Percentiles rank a stretch among this genome's conserved stretches.
These are phyloP conservation scores for Brachyistius frenatus DNA, from an alignment of 2,113 vertebrate genomes.

Conservation along the genomic window DNA sequence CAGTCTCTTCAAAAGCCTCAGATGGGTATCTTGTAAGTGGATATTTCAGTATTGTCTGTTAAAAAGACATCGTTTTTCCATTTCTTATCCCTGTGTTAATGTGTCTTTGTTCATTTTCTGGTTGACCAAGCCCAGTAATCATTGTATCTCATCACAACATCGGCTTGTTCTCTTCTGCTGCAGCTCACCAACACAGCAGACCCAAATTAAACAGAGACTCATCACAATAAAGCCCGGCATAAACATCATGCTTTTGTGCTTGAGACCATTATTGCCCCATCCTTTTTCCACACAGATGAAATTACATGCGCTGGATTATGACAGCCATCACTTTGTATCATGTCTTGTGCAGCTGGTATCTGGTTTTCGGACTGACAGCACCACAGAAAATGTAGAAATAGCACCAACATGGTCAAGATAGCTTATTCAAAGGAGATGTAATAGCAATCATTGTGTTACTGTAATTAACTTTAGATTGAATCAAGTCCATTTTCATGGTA, in stretches of 20 bases:
- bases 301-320: conserved; percentile 69
- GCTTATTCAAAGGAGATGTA: conserved; percentile 69
- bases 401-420: conserved; percentile 61
- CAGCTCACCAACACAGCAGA: conserved; percentile 69
- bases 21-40: conserved; percentile 52
- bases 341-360: conserved; percentile 48
- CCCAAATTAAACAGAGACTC: conserved; percentile 82
- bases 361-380: conserved; percentile 53
- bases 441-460: conserved; percentile 62
- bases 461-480: conserved; percentile 79
- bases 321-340: conserved; percentile 70
- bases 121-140: conserved; percentile 81
- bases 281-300: conserved; percentile 64
- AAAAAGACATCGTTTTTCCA: conserved; percentile 75
- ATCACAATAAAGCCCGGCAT: conserved; percentile 80
- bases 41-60: conserved; percentile 64
- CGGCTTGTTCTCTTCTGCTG: conserved; percentile 66
- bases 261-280: conserved; percentile 71
- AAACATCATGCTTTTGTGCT: conserved; percentile 79
- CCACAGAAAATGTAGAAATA: conserved; percentile 46
- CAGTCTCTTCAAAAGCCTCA: conserved; percentile 29
- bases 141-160: conserved; percentile 77
- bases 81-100: conserved; percentile 79
- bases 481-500: conserved; percentile 68
- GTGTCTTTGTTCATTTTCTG: conserved; percentile 85